These are phyloP conservation scores for Pimpla rufipes DNA, from an alignment of 2,888 invertebrate genomes.

Conservation along the genomic window DNA sequence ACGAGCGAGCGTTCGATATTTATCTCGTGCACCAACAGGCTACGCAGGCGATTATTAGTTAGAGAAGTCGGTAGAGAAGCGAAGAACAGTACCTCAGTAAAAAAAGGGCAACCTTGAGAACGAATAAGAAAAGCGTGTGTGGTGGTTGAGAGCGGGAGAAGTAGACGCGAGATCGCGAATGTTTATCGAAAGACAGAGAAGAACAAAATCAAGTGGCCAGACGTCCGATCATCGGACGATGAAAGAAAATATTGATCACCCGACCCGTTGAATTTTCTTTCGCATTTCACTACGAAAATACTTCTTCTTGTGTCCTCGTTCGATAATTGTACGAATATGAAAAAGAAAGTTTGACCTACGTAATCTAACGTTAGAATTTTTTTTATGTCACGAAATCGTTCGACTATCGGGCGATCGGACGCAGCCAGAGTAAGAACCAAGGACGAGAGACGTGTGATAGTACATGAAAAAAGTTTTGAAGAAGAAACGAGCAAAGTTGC, in stretches of 20 bases:
- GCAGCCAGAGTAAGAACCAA: not conserved
- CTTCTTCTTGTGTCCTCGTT: no score
- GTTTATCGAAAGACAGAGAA: constrained; percentile 22
- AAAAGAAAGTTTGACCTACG: no score
- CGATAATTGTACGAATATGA: no score
- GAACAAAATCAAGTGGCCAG: not conserved
- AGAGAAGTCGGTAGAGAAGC: constrained; percentile 55
- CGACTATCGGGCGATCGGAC: no score
- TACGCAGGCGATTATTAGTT: constrained; percentile 29
- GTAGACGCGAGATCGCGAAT: constrained; percentile 55
- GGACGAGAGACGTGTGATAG: constrained; percentile 47
- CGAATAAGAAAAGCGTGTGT: constrained; percentile 62
- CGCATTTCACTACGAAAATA: no score
- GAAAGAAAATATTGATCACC: no score
- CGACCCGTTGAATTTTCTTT: no score
- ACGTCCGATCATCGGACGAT: no score
- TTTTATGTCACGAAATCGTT: no score
- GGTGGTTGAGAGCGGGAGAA: constrained; percentile 44
- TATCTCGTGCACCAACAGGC: not conserved
- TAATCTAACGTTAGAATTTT: no score
- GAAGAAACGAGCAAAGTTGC: constrained; percentile 76
- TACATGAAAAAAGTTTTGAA: constrained; percentile 62
- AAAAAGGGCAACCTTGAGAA: constrained; percentile 65
- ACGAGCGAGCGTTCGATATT: not conserved
- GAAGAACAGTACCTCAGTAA: constrained; percentile 67